Percentiles rank a stretch among this genome's conserved stretches.
Conservation (phyloP, 92 coral and sea anemone species). For the Nematostella vectensis region DNA sequence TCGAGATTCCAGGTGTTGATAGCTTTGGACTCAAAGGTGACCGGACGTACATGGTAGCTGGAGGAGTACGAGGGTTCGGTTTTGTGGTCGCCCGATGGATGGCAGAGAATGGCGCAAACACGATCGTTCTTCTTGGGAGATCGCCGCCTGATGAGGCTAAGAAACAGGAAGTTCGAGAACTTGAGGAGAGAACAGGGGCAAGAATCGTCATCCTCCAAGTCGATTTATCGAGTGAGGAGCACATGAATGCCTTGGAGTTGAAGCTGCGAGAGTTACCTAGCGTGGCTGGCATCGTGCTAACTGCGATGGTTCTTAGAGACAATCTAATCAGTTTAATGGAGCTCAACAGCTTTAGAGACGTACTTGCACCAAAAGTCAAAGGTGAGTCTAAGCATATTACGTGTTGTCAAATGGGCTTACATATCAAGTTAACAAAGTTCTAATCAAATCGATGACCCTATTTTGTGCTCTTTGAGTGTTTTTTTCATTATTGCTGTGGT, state of each 20-base stretch:
- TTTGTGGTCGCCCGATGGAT: constrained; percentile 77
- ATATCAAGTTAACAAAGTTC: too few species aligned
- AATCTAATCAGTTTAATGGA: constrained; percentile 36
- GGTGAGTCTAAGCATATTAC: constrained; percentile 20
- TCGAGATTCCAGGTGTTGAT: constrained; percentile 36
- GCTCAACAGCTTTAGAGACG: constrained; percentile 30
- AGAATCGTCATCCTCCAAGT: constrained; percentile 31
- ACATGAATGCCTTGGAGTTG: constrained; percentile 35
- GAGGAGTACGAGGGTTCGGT: constrained; percentile 71
- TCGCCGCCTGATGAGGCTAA: constrained; percentile 49
- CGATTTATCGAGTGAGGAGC: constrained; percentile 48
- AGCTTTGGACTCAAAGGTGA: constrained; percentile 36
- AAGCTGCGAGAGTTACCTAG: constrained; percentile 41
- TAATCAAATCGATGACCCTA: too few species aligned
- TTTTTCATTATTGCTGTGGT: too few species aligned
- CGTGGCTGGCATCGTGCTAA: constrained; percentile 65
- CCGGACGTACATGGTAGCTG: constrained; percentile 62
- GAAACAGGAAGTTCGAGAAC: constrained; percentile 25
- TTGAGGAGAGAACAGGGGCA: constrained; percentile 46
- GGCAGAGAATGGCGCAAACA: constrained; percentile 56
- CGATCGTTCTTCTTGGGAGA: constrained; percentile 51
- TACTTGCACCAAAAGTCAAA: constrained; percentile 59
- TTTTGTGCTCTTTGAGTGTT: too few species aligned
- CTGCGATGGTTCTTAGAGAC: constrained; percentile 65
- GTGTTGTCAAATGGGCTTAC: not conserved